Evolutionary conservation across 2,797 vertebrate species (phyloP).

Genomic region (Falco rusticolus): DNA sequence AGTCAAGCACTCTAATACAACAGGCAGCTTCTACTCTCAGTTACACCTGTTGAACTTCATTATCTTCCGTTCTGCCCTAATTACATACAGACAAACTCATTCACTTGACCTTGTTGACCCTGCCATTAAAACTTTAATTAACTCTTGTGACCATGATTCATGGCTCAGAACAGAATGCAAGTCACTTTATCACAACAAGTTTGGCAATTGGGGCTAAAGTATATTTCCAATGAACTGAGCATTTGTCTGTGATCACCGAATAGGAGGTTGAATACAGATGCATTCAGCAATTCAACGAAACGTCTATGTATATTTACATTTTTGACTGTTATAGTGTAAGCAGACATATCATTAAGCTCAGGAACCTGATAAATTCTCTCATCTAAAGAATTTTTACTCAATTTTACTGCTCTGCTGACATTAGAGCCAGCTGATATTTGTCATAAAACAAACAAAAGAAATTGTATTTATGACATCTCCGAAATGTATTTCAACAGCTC

Average conservation of each 20-base stretch:
- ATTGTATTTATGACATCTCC: background rate
- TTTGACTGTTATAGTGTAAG: background rate
- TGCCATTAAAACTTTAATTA: conserved; percentile 52
- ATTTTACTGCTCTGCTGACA: background rate
- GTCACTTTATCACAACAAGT: background rate
- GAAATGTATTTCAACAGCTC: conserved; percentile 2
- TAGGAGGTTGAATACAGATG: background rate
- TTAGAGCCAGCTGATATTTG: background rate
- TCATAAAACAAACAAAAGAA: conserved; percentile 7
- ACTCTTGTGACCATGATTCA: conserved; percentile 25
- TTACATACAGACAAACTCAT: conserved; percentile 38
- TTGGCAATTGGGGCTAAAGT: background rate
- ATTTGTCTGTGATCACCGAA: conserved; percentile 7
- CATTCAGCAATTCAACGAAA: background rate
- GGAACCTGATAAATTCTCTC: background rate
- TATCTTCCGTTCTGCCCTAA: conserved; percentile 9
- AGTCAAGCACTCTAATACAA: background rate
- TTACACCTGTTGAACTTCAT: conserved; percentile 50
- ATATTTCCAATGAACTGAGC: conserved; percentile 11
- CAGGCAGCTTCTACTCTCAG: background rate
- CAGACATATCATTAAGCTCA: background rate
- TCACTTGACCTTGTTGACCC: conserved; percentile 56
- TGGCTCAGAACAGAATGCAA: conserved; percentile 36
- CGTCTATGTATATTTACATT: background rate
- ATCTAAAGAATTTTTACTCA: conserved; percentile 2